Percentiles rank a stretch among this genome's conserved stretches.
Evolutionary conservation across 2,888 invertebrate genomes (phyloP).

Genomic region (Melolontha melolontha): DNA sequence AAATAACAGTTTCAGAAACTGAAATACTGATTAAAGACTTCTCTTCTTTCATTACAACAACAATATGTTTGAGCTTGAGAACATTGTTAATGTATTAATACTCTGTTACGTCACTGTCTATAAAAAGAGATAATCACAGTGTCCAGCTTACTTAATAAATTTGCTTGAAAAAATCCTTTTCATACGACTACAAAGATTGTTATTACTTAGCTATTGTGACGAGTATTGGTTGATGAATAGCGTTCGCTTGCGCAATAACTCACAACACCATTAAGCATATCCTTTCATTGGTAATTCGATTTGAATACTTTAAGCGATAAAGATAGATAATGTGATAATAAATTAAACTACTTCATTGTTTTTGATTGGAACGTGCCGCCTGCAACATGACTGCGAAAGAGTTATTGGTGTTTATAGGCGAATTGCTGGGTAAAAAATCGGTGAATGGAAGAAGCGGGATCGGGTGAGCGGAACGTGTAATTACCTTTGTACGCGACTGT

Average conservation of each 20-base stretch:
- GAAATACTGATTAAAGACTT: too few species aligned
- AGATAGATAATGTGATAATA: slow-evolving; percentile 8
- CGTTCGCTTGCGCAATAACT: background rate
- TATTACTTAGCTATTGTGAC: background rate
- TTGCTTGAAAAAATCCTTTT: background rate
- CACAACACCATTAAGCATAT: background rate
- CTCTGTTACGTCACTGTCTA: too few species aligned
- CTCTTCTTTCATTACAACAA: too few species aligned
- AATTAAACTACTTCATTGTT: slow-evolving; percentile 18
- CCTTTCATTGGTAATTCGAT: background rate
- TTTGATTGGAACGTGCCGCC: slow-evolving; percentile 9
- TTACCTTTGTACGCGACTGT: background rate
- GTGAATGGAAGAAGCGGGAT: background rate
- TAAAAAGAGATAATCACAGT: slow-evolving; percentile 12
- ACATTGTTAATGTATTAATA: too few species aligned
- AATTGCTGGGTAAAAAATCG: slow-evolving; percentile 15
- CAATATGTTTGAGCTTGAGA: too few species aligned
- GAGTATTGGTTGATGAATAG: background rate
- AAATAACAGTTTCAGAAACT: too few species aligned
- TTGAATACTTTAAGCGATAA: slow-evolving; percentile 3
- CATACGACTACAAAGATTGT: slow-evolving; percentile 6
- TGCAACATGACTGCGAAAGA: slow-evolving; percentile 12
- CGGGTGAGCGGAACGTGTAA: background rate
- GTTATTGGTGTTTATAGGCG: background rate
- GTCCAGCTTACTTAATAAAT: background rate